Evolutionary conservation across 2,888 invertebrate species (phyloP), one percentile per base, ranked within the genome.

Genomic region (Erebia aethiops): DNA sequence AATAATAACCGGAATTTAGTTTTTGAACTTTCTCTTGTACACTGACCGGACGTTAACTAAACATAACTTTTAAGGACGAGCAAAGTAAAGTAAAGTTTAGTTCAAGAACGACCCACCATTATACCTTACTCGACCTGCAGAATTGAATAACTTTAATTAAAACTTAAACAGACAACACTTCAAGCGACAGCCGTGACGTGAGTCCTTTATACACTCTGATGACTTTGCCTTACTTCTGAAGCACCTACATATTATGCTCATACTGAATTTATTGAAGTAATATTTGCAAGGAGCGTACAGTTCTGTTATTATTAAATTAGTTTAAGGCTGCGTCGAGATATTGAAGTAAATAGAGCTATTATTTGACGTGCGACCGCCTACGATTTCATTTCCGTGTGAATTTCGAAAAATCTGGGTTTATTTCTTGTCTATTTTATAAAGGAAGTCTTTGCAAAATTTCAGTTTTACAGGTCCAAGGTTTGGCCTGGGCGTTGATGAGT

Each of bases 241-340:
- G 67, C 67, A 67, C 61, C 70, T 64, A 64, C 18, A 54, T 67
- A 60, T 13, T 67, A 60, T 13, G 63, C 64, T 69, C 41, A 66
- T 52, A 67, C 62, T 54, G 26, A 67, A 70, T 67, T 70, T 72
- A 72, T 72, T 57, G 67, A 67, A 70, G 58, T 72, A 72, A 72
- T 72, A 72, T 64, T 67, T 63, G 51, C 63, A 51, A 63, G 63
- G 35, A 63, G 51, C 49, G 54, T 41, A 49, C 14, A 52, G 64
- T 49, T 62, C 35, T 41, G 52, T 64, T 63, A 18, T 64, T 52
- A 54, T 64, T 52, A 64, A 64, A 64, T 64, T 41, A 54, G 64
- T 64, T 64, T 46, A 26, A 54, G 52, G 41, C 64, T 52, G 62
- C 9, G 14, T 21, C 14, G n/a, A 13, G 64, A 61, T 35, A 35